These are phyloP conservation scores for Chlorops oryzae DNA, from an alignment of 1,140 invertebrate species.

Conservation along the genomic window DNA sequence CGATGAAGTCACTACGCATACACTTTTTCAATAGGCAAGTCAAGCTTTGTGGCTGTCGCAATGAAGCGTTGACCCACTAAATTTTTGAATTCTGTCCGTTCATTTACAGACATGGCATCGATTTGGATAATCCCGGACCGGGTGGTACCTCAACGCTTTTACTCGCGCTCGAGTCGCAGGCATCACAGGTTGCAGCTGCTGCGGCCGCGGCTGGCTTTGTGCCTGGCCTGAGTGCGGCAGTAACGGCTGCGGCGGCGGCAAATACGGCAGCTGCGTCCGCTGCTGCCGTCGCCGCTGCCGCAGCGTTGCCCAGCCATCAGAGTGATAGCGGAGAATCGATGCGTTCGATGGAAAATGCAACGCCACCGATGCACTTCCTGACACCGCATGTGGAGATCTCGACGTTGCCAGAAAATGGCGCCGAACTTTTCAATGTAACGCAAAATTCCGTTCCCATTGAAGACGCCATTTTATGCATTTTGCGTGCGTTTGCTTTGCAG, in stretches of 20 bases:
- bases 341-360: constrained; percentile 71
- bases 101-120: constrained; percentile 68
- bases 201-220: constrained; percentile 44
- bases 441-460: constrained; percentile 19
- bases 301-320: constrained; percentile 51
- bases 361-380: constrained; percentile 81
- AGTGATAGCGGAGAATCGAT: constrained; percentile 75
- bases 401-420: constrained; percentile 62
- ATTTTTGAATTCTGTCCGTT: too few relatives aligned
- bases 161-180: constrained; percentile 56
- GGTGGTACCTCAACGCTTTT: constrained; percentile 63
- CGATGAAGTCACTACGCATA: constrained; percentile 79
- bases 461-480: constrained; percentile 41
- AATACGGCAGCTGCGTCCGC: constrained; percentile 44
- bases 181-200: constrained; percentile 48
- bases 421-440: constrained; percentile 45
- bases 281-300: constrained; percentile 30
- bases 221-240: constrained; percentile 39
- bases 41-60: background rate
- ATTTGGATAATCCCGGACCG: constrained; percentile 78
- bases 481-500: constrained; percentile 46
- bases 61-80: too few relatives aligned
- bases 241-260: constrained; percentile 20
- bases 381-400: constrained; percentile 86
- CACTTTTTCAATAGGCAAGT: constrained; percentile 72